Percentiles rank a stretch among this genome's conserved stretches.
These are phyloP conservation scores for Caenorhabditis sp. DNA, from an alignment of 2,888 invertebrate genomes.

Conservation along the genomic window DNA sequence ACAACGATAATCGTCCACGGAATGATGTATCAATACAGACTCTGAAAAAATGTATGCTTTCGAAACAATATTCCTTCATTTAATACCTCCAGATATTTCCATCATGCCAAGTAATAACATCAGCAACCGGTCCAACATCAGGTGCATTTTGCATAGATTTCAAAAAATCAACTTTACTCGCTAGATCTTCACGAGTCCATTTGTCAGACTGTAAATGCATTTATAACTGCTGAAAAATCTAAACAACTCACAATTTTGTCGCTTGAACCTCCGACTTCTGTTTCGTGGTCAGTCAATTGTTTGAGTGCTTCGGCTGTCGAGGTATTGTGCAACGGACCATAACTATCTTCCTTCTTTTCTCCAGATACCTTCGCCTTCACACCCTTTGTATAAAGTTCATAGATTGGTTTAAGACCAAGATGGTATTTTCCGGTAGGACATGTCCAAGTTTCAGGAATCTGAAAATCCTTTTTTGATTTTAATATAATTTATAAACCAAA, in stretches of 20 bases:
- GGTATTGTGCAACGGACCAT: constrained; percentile 85
- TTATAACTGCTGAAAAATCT: background rate
- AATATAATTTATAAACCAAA: too few relatives aligned
- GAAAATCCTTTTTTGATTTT: too few relatives aligned
- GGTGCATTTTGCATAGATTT: constrained; percentile 84
- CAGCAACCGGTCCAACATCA: constrained; percentile 88
- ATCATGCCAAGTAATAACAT: constrained; percentile 91
- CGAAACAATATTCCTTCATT: background rate
- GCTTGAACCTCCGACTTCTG: constrained; percentile 59
- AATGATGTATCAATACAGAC: constrained; percentile 86
- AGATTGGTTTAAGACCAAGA: constrained; percentile 85
- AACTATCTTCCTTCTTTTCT: constrained; percentile 82
- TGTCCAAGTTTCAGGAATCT: constrained; percentile 84
- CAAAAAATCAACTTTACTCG: constrained; percentile 83
- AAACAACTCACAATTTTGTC: constrained; percentile 43
- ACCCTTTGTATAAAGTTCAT: constrained; percentile 85
- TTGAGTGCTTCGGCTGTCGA: constrained; percentile 82
- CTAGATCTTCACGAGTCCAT: constrained; percentile 86
- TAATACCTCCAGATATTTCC: constrained; percentile 83
- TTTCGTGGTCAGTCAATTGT: constrained; percentile 79
- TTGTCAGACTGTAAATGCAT: constrained; percentile 77
- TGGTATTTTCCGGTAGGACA: constrained; percentile 87
- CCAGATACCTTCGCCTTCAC: constrained; percentile 73
- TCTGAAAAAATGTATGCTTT: constrained; percentile 72
- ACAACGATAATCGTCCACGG: constrained; percentile 82